phyloP scores from a whole-genome alignment of 2,113 vertebrate genomes.

The Todiramphus chloris region DNA sequence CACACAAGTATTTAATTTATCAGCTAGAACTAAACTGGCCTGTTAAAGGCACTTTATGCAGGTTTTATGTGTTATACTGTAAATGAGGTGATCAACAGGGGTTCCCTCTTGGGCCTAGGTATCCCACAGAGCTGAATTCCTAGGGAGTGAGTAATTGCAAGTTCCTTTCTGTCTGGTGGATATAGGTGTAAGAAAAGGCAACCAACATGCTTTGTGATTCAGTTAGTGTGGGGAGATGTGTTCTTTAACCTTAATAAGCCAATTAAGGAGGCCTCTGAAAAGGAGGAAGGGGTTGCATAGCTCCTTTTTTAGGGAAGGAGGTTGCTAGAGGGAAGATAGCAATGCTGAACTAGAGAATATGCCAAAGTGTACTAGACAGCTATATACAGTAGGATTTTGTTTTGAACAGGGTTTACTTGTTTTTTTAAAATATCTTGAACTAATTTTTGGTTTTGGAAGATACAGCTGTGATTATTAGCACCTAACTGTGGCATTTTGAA shows the following conservation, averaged over 20 bases:
- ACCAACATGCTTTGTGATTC: neutral
- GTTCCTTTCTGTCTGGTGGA: neutral
- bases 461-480: neutral
- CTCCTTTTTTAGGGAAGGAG: neutral
- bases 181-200: neutral
- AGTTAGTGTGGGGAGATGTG: neutral
- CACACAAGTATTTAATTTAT: neutral
- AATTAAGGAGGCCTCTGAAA: neutral
- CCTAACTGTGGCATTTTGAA: neutral
- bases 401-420: neutral
- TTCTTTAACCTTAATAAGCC: neutral
- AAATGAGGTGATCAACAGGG: neutral
- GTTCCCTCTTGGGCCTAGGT: neutral
- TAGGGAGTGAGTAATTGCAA: neutral
- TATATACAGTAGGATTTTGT: neutral
- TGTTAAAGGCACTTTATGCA: neutral
- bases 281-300: fast-evolving
- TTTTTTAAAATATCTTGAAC: neutral
- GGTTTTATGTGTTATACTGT: neutral
- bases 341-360: neutral
- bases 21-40: neutral
- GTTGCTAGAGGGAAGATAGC: neutral
- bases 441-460: neutral
- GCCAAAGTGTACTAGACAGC: neutral
- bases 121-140: neutral